Evolutionary conservation across 2,888 invertebrate species (phyloP), one percentile per base, ranked within the genome.

Genomic region (Pseudococcus viburni): DNA sequence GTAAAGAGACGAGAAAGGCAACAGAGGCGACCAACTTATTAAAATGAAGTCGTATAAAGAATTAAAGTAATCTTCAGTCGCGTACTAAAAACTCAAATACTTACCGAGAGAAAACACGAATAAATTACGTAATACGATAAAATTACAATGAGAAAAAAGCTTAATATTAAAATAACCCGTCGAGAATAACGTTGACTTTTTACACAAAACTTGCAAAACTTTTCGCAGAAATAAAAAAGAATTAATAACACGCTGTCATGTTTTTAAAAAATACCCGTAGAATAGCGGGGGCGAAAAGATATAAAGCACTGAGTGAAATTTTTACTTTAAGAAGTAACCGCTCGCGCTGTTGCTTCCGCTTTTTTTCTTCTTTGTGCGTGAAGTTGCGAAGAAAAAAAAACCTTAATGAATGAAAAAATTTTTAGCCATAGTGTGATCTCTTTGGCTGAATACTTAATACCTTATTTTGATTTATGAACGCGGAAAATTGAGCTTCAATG

Each of bases 211-310:
- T 39, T 80, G 42, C 42, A 80, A 59, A 80, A 80, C 42, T 80
- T 80, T 80, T 80, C 42, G 42, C 80, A 19, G 80, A 80, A 80
- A 80, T 42, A 80, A 80, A 80, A 42, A 80, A 42, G 46, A 80
- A 80, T 80, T 80, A 80, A 80, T 80, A 80, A 80, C 46, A 80
- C 80, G 80, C 80, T 80, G 80, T 80, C 80, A 80, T 80, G 42
- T 39, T 80, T 39, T n/a, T n/a, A 80, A 80, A 80, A 73, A 73
- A 73, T 59, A 59, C 59, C 51, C 59, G 19, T 3, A 59, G 59
- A 59, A 59, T 15, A 59, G 59, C 59, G 59, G 59, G 15, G 80
- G n/a, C 26, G 26, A 33, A 33, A 80, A 80, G 42, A 80, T 80
- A 80, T 80, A 80, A 80, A 73, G 73, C 33, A 73, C 33, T 33